phyloP scores from a whole-genome alignment of 2,113 vertebrate genomes.

The Saimiri boliviensis region DNA sequence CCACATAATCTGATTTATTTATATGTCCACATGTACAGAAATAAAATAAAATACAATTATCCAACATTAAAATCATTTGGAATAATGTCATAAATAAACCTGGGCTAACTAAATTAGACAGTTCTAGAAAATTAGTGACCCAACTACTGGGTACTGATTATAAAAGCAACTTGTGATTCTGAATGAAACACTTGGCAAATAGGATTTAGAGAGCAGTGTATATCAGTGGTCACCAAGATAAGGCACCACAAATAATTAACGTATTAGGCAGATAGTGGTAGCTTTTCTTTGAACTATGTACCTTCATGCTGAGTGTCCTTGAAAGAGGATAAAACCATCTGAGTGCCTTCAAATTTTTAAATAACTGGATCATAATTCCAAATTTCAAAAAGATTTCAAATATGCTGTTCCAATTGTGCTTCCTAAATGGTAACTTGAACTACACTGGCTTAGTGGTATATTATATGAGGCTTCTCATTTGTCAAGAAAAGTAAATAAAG shows the following conservation, averaged over 20 bases:
- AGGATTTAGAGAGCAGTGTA: background rate
- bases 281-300: slow-evolving; percentile 24
- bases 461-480: background rate
- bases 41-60: slow-evolving; percentile 1
- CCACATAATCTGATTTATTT: slow-evolving; percentile 12
- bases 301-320: background rate
- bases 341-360: slow-evolving; percentile 14
- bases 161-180: background rate
- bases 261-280: background rate
- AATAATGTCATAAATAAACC: background rate
- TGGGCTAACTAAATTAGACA: background rate
- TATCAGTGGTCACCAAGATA: background rate
- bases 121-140: slow-evolving; percentile 37
- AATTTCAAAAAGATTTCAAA: slow-evolving; percentile 43
- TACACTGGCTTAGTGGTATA: slow-evolving; percentile 26
- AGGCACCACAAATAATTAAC: slow-evolving; percentile 17
- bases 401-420: background rate
- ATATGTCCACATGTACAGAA: background rate
- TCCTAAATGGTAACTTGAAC: slow-evolving; percentile 38
- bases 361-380: background rate
- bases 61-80: background rate
- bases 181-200: background rate
- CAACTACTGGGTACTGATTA: background rate
- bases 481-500: background rate
- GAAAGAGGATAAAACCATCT: background rate